Base-by-base conservation (phyloP, 2,113 vertebrate genomes). In the Oenanthe melanoleuca region DNA sequence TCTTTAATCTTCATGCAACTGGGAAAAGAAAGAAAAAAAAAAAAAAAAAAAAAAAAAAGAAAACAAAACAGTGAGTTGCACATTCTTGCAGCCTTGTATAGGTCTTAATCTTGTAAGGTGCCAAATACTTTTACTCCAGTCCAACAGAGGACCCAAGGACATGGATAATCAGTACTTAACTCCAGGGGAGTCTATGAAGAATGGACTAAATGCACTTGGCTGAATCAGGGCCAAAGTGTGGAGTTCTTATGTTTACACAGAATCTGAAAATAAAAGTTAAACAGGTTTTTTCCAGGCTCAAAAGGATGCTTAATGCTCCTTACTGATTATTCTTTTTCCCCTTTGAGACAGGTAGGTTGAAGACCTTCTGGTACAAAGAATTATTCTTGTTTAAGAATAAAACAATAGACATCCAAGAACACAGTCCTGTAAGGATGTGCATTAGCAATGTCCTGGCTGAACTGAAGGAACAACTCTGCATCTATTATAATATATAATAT, bases 1-100 rank as follows among this genome's bases (percentile, higher is more conserved):
- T 86, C 84, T 94, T 95, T 96, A 94, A 91, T 86, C 89, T 85
- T 75, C 63, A 72, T 87, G 72, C 49, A 91, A 61, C 25, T 12
- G 33, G 57, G 33, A 28, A 33, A 80, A 71, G 31, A n/a, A 45
- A 31, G 16, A 33, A 42, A 49, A 26, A 40, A 40, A 14, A 40
- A 15, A 42, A 15, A 4, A 5, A 4, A 11, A 7, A 1, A 37
- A 42, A 64, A 57, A 55, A 17, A 64, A 50, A 69, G 12, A 22
- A 77, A 94, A 66, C 23, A 61, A 79, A 70, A 21, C 29, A 42
- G 56, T 18, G 49, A 84, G 37, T 34, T 91, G 42, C 34, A 88
- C 82, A 83, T 60, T 64, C 53, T 63, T 86, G 31, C 72, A 88
- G 72, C 24, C 15, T 94, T 0, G 0, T 59, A 40, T 2, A 83